Base-by-base conservation (phyloP, 1,140 invertebrate species). In the Oryctes rhinoceros region DNA sequence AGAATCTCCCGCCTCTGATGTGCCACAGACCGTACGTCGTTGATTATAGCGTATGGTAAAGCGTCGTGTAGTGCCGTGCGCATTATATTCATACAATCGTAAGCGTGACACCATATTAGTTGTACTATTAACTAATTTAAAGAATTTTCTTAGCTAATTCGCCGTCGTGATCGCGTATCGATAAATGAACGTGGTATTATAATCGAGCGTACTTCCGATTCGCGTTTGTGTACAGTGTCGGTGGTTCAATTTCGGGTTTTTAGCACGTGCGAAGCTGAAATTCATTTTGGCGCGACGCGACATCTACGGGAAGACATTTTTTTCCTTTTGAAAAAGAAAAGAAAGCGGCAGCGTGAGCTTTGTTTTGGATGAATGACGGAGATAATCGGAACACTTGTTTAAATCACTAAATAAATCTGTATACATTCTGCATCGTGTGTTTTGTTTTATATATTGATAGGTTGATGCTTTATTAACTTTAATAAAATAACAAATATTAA, bases 41-140 rank as follows among this genome's bases (percentile, higher is more conserved):
- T 35, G 65, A 71, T 71, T 35, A 37, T 9, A 15, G 2, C 30
- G 4, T 2, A 15, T 24, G 24, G 65, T 0, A 71, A 71, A 71
- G 65, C 65, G 65, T 71, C 65, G 65, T 71, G 65, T 71, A 71
- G 65, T 71, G 65, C 24, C 65, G 65, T 71, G 65, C 20, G 65
- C 65, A 71, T 71, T 71, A 71, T 71, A 71, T 71, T 71, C 65
- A 71, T 71, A 71, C 65, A 71, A 71, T 30, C 65, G 20, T 71
- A 71, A 35, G 65, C 65, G 65, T 71, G 65, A 35, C 65, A 71
- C 65, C 65, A 35, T 71, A 71, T 71, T 71, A 35, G 65, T 71
- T 71, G 9, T 71, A 11, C 1, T 18, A 59, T 9, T 71, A 71
- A 71, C n/a, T 30, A 30, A 10, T 18, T 71, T 71, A 30, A 44